Conservation (phyloP, 2,113 vertebrate species). For the Centropus unirufus region DNA sequence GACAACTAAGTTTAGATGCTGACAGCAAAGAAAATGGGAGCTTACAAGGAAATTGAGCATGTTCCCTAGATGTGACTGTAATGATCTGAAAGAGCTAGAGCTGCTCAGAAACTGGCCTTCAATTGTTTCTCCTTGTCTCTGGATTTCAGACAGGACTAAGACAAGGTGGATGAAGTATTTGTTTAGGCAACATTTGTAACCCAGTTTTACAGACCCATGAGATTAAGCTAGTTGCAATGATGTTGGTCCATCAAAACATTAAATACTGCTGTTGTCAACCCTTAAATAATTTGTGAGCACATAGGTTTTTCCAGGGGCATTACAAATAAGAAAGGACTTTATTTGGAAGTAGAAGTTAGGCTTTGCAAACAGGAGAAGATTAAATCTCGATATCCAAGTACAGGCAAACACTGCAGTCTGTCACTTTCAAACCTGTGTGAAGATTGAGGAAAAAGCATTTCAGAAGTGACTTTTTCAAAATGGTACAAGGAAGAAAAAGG, state of each 20-base stretch:
- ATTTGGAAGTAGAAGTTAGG: neutral
- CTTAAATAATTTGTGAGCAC: neutral
- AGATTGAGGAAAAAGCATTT: neutral
- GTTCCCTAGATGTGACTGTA: neutral
- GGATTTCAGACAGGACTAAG: constrained; percentile 19
- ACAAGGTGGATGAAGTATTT: neutral
- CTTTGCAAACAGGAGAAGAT: neutral
- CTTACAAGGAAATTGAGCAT: neutral
- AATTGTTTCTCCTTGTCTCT: neutral
- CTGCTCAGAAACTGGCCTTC: constrained; percentile 15
- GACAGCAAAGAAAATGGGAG: neutral
- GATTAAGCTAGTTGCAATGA: constrained; percentile 24
- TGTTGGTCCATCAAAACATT: constrained; percentile 11
- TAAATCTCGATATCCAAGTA: neutral
- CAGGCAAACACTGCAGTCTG: neutral
- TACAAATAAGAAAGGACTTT: neutral
- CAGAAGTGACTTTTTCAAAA: neutral
- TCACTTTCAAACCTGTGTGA: neutral
- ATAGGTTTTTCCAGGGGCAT: neutral
- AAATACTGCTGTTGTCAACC: neutral
- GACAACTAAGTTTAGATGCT: constrained; percentile 19
- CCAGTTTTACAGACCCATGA: neutral
- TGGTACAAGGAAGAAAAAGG: neutral
- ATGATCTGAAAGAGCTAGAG: neutral
- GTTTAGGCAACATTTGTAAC: constrained; percentile 29